Conservation (phyloP, 2,888 invertebrate species). For the Thereva unica region DNA sequence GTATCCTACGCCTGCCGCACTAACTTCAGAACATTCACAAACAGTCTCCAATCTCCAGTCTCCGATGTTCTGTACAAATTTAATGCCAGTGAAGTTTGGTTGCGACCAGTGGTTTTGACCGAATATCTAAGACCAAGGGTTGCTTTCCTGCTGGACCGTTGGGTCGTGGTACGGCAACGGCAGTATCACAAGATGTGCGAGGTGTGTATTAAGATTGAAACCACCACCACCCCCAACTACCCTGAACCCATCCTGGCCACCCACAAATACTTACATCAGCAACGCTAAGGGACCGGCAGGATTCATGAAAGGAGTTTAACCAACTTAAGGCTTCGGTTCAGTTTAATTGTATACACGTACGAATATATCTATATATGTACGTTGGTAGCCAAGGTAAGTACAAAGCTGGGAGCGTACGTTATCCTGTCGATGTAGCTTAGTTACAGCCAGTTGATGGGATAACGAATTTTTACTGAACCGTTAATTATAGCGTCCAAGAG, state of each 20-base stretch:
- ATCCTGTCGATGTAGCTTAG: slow-evolving; percentile 26
- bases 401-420: neutral
- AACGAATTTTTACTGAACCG: slow-evolving; percentile 36
- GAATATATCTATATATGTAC: slow-evolving; percentile 5
- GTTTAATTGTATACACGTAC: slow-evolving; percentile 38
- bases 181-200: slow-evolving; percentile 32
- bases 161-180: slow-evolving; percentile 23
- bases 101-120: slow-evolving; percentile 41
- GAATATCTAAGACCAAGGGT: slow-evolving; percentile 38
- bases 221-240: slow-evolving; percentile 11
- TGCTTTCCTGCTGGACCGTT: slow-evolving; percentile 19
- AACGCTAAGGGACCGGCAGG: slow-evolving; percentile 37
- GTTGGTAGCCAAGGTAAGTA: slow-evolving; percentile 13
- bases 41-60: slow-evolving; percentile 26
- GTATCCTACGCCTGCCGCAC: slow-evolving; percentile 29
- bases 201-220: slow-evolving; percentile 38
- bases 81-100: slow-evolving; percentile 42
- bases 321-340: slow-evolving; percentile 39
- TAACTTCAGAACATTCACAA: slow-evolving; percentile 33
- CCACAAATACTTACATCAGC: slow-evolving; percentile 22
- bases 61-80: slow-evolving; percentile 38
- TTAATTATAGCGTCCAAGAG: slow-evolving; percentile 17
- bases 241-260: neutral
- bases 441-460: slow-evolving; percentile 26
- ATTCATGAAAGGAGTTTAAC: slow-evolving; percentile 41